A percentile compares a stretch with the other conserved stretches of the same genome.
These are phyloP conservation scores for Otus sunia DNA, from an alignment of 2,113 vertebrate species.

Conservation along the genomic window DNA sequence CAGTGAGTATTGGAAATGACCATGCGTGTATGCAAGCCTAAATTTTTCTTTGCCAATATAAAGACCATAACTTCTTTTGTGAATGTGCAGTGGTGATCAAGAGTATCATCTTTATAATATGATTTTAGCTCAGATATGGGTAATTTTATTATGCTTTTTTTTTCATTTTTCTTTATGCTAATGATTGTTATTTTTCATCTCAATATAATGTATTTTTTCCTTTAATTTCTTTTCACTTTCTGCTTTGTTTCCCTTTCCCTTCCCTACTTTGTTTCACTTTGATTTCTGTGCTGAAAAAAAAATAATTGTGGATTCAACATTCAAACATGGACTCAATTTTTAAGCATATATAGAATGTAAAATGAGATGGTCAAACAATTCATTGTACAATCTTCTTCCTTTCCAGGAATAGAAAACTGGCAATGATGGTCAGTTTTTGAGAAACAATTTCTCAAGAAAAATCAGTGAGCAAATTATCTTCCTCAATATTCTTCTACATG, in stretches of 20 bases:
- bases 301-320: not conserved
- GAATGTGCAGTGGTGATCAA: not conserved
- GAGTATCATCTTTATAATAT: not conserved
- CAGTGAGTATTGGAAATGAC: not conserved
- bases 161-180: not conserved
- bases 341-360: not conserved
- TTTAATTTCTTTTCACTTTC: not conserved
- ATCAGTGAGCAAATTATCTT: not conserved
- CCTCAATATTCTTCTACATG: not conserved
- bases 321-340: not conserved
- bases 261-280: not conserved
- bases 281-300: not conserved
- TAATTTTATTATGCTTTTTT: not conserved
- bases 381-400: not conserved
- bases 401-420: not conserved
- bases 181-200: not conserved
- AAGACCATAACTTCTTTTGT: not conserved
- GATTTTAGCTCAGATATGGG: not conserved
- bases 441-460: not conserved
- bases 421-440: not conserved
- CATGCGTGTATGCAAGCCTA: not conserved
- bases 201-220: not conserved
- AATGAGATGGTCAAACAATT: not conserved
- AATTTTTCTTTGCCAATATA: not conserved
- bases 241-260: not conserved